phyloP scores from a whole-genome alignment of 2,113 vertebrate genomes.

The Nycticryphes semicollaris region DNA sequence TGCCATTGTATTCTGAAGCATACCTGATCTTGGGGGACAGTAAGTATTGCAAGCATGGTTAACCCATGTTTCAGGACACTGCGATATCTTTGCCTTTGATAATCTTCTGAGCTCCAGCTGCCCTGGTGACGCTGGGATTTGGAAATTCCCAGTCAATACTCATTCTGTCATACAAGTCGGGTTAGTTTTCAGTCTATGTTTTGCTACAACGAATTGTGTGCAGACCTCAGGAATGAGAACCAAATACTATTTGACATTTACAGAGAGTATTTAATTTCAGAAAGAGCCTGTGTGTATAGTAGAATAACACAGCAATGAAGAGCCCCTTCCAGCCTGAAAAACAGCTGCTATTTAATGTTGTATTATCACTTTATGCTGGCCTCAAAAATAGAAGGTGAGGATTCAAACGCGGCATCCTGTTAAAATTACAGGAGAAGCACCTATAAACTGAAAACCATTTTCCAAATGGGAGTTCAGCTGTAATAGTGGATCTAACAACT shows the following conservation, averaged over 20 bases:
- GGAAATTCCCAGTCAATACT: background rate
- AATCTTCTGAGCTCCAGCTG: background rate
- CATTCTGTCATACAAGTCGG: background rate
- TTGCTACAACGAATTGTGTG: background rate
- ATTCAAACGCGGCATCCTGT: background rate
- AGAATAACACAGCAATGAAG: background rate
- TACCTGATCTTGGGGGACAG: background rate
- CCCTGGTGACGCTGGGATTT: background rate
- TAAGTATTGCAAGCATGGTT: background rate
- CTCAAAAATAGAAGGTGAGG: background rate
- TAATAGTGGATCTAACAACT: constrained; percentile 5
- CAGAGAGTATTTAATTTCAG: constrained; percentile 3
- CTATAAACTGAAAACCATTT: background rate
- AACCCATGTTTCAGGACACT: background rate
- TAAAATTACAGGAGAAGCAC: constrained; percentile 35
- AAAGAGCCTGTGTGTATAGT: background rate
- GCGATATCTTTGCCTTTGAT: background rate
- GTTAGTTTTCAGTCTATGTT: background rate
- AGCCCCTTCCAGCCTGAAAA: background rate
- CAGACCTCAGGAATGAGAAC: background rate
- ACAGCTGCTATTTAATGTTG: background rate
- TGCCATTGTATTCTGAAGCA: background rate
- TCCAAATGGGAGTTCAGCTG: background rate
- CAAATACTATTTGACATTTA: background rate
- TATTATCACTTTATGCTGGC: background rate